Conservation (phyloP, 2,797 vertebrate species). For the Tapera naevia region DNA sequence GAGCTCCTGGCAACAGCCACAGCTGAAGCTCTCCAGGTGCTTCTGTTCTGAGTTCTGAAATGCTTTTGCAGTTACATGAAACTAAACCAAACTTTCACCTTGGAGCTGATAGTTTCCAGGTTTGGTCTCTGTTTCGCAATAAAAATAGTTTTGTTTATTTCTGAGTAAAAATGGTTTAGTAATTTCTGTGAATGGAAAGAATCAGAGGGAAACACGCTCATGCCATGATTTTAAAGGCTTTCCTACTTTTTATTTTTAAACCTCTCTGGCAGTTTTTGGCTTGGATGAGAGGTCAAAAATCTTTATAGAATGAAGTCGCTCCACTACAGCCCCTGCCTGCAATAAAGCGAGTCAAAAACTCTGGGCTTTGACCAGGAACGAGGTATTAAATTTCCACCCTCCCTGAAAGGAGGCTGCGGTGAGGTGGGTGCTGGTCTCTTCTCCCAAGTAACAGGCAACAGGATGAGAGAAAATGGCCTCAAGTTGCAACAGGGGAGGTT, state of each 20-base stretch:
- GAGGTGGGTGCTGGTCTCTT: no score
- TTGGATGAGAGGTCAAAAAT: neutral
- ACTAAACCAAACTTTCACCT: neutral
- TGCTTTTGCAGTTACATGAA: neutral
- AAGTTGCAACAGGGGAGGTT: no score
- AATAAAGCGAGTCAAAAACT: neutral
- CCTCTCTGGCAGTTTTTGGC: neutral
- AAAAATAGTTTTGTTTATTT: neutral
- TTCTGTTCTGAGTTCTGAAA: slow-evolving; percentile 35
- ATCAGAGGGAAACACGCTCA: neutral
- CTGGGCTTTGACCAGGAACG: neutral
- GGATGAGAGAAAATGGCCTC: no score
- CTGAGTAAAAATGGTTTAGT: neutral
- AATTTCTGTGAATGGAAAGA: slow-evolving; percentile 16
- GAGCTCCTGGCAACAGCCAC: neutral
- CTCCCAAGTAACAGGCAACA: no score
- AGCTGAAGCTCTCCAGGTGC: slow-evolving; percentile 26
- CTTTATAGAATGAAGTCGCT: neutral
- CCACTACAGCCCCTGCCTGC: neutral
- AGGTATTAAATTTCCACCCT: neutral
- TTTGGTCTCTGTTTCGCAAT: neutral
- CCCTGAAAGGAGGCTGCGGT: no score
- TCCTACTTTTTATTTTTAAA: slow-evolving; percentile 12
- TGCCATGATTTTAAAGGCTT: neutral
- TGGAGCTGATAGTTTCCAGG: slow-evolving; percentile 1